Evolutionary conservation across 1,140 invertebrate genomes (phyloP).

Genomic region (Drosophila guanche): DNA sequence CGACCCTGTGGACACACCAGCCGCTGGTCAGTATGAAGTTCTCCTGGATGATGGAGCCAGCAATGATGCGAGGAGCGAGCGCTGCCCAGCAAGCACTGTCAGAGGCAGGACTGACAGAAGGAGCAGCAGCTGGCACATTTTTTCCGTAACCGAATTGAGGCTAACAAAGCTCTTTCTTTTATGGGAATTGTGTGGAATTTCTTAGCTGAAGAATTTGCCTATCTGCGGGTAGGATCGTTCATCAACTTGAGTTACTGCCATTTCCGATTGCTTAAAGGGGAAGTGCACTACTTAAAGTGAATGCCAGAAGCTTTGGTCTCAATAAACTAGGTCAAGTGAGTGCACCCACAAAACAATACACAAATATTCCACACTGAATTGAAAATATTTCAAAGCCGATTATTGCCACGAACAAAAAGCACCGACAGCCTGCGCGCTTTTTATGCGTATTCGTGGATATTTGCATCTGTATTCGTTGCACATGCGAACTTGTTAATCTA

Average conservation of each 20-base stretch:
- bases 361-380: too few relatives aligned
- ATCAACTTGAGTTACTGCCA: neutral
- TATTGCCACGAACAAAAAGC: too few relatives aligned
- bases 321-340: too few relatives aligned
- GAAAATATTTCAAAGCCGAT: too few relatives aligned
- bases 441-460: neutral
- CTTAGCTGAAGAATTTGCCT: too few relatives aligned
- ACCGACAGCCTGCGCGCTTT: too few relatives aligned
- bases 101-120: neutral
- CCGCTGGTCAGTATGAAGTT: constrained; percentile 16
- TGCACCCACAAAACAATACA: too few relatives aligned
- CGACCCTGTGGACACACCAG: constrained; percentile 1
- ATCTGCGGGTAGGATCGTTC: neutral
- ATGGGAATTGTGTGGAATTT: neutral
- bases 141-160: neutral
- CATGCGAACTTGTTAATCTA: constrained; percentile 45
- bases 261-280: too few relatives aligned
- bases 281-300: too few relatives aligned
- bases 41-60: constrained; percentile 2
- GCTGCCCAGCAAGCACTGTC: neutral
- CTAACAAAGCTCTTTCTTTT: neutral
- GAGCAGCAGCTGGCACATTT: neutral
- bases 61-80: neutral
- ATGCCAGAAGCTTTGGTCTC: too few relatives aligned
- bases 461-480: constrained; percentile 11